Conservation (phyloP, 2,113 vertebrate genomes). For the Regulus satrapa region DNA sequence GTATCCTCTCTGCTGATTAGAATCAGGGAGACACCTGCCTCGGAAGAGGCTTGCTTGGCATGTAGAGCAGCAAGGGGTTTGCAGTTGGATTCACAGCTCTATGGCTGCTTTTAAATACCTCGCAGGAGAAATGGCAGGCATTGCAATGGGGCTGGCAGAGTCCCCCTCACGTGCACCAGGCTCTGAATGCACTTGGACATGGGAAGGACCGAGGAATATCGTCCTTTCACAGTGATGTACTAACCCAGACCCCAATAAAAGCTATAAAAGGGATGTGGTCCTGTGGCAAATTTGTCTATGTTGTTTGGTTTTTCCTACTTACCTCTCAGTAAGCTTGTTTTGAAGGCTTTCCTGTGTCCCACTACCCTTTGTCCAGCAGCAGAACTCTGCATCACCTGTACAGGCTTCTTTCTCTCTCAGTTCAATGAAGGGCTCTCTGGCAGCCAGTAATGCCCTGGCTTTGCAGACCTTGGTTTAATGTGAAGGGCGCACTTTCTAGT, state of each 20-base stretch:
- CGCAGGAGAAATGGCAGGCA: neutral
- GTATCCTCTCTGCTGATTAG: neutral
- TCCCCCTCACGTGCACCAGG: neutral
- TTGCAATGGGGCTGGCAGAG: neutral
- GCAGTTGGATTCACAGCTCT: neutral
- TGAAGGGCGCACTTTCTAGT: neutral
- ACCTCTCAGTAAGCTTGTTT: neutral
- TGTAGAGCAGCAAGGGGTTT: neutral
- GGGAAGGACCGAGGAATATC: neutral
- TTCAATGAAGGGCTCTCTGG: neutral
- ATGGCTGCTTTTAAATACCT: neutral
- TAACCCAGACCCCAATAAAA: neutral
- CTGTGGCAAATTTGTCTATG: neutral
- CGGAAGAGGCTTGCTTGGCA: fast-evolving
- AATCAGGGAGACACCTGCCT: neutral
- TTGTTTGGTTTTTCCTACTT: neutral
- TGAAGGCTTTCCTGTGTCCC: neutral
- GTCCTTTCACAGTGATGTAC: neutral
- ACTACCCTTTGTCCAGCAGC: neutral
- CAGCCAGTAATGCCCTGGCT: neutral
- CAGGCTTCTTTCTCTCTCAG: neutral
- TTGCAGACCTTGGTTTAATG: neutral
- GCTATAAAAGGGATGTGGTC: neutral
- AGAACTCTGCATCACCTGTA: neutral
- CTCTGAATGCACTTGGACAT: neutral